Conservation (phyloP, 1,140 invertebrate species). For the Cyphomyrmex costatus region DNA sequence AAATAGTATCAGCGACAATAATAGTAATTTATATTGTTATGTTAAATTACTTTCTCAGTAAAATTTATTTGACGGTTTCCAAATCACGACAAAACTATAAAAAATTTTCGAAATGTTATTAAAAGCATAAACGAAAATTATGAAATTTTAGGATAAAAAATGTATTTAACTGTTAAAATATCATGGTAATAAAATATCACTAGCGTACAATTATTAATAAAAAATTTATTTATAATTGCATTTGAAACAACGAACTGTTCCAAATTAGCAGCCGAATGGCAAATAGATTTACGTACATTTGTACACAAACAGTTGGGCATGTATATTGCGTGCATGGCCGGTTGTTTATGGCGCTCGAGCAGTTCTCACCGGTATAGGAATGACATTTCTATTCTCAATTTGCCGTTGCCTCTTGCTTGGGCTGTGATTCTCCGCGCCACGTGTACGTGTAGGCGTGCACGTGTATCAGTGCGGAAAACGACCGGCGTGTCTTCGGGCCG, state of each 20-base stretch:
- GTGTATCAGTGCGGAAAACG: constrained; percentile 26
- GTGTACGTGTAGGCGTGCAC: not conserved
- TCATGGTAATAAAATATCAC: not conserved
- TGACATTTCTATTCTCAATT: constrained; percentile 82
- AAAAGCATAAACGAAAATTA: too few relatives aligned
- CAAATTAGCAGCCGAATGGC: not conserved
- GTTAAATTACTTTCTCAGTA: too few relatives aligned
- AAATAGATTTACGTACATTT: constrained; percentile 25
- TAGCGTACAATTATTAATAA: not conserved
- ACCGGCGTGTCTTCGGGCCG: constrained; percentile 11
- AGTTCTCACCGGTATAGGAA: constrained; percentile 66
- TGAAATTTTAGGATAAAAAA: too few relatives aligned
- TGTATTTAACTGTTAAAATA: not conserved
- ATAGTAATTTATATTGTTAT: too few relatives aligned
- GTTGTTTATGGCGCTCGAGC: constrained; percentile 69
- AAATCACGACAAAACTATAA: too few relatives aligned
- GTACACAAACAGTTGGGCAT: not conserved
- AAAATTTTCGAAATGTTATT: too few relatives aligned
- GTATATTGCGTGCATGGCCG: constrained; percentile 59
- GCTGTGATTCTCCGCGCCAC: constrained; percentile 14
- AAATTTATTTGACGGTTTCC: too few relatives aligned
- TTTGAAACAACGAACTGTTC: not conserved
- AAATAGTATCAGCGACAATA: too few relatives aligned
- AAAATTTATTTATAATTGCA: not conserved
- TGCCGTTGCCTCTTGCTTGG: constrained; percentile 64